Base-by-base conservation (phyloP, 1,140 invertebrate species). In the Ctenoplectra terminalis region DNA sequence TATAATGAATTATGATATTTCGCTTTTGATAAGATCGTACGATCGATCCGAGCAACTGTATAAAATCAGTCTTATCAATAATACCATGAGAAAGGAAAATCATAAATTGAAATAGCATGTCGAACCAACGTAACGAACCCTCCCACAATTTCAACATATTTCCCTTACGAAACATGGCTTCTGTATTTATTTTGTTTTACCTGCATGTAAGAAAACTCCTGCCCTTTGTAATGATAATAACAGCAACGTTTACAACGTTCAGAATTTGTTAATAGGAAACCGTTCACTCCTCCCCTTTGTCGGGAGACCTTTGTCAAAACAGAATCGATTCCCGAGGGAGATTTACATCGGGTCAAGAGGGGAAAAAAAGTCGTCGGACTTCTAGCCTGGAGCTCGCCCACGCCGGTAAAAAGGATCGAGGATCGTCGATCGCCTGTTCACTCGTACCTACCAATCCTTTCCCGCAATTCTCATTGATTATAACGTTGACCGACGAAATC, bases 401-500 rank as follows among this genome's bases (percentile, higher is more conserved):
- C 34, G n/a, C 46, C 7, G n/a, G 23, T 26, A 29, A 56, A 31
- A 46, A 56, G 29, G 23, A 17, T 50, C 3, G 40, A 17, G 17
- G 46, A n/a, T 34, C 13, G 43, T 40, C 3, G 73, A 40, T 1
- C 26, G 52, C 40, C 26, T 9, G 61, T 11, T 23, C 13, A n/a
- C n/a, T 31, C n/a, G 50, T 40, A n/a, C 69, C 76, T 48, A 71
- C 2, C 67, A 70, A 69, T 69, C 50, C 60, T 75, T 72, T 60
- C 43, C 56, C 70, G 46, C 83, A 67, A 34, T 84, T 61, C 48
- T n/a, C 58, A 40, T 67, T 85, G 71, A 85, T 86, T 86, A 70
- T 50, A 75, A 75, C 50, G 56, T 67, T 63, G 50, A 67, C 54
- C 54, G 72, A 23, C 61, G 58, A 69, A 85, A 85, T 85, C 72